Conservation (phyloP, 2,113 vertebrate genomes). For the Phaetusa simplex region DNA sequence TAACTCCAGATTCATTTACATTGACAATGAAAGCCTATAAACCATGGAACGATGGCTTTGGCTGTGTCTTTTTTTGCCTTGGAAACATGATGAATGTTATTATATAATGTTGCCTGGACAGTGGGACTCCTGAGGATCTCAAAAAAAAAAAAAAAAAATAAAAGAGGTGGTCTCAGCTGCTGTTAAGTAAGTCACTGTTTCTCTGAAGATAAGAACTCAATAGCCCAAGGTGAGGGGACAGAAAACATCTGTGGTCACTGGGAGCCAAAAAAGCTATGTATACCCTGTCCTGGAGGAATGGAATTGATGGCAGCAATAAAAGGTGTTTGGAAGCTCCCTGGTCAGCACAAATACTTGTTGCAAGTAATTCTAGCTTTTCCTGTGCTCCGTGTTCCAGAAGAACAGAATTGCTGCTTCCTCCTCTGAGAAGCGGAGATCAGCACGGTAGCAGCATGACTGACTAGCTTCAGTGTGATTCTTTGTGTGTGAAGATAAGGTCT, state of each 20-base stretch:
- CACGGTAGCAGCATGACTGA: not conserved
- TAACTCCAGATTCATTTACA: not conserved
- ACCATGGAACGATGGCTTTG: not conserved
- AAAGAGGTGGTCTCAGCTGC: not conserved
- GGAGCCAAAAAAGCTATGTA: slow-evolving; percentile 7
- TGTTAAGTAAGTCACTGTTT: slow-evolving; percentile 22
- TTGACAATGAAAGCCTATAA: not conserved
- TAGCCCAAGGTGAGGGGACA: not conserved
- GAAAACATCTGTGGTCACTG: slow-evolving; percentile 21
- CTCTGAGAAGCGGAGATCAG: not conserved
- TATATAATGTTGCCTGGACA: not conserved
- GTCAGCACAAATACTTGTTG: slow-evolving; percentile 12
- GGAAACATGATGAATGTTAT: not conserved
- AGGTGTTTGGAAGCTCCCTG: slow-evolving; percentile 38
- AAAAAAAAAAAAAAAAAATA: not conserved
- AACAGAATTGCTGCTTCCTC: not conserved
- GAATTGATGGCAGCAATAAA: slow-evolving; percentile 53
- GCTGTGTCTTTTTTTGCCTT: not conserved
- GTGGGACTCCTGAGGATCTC: not conserved
- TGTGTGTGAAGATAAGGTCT: slow-evolving; percentile 6
- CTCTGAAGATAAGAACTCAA: slow-evolving; percentile 37
- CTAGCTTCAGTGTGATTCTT: not conserved
- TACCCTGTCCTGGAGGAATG: not conserved
- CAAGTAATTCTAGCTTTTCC: slow-evolving; percentile 11
- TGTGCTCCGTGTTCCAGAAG: slow-evolving; percentile 33